phyloP scores from a whole-genome alignment of 2,113 vertebrate genomes.

The Saguinus midas region DNA sequence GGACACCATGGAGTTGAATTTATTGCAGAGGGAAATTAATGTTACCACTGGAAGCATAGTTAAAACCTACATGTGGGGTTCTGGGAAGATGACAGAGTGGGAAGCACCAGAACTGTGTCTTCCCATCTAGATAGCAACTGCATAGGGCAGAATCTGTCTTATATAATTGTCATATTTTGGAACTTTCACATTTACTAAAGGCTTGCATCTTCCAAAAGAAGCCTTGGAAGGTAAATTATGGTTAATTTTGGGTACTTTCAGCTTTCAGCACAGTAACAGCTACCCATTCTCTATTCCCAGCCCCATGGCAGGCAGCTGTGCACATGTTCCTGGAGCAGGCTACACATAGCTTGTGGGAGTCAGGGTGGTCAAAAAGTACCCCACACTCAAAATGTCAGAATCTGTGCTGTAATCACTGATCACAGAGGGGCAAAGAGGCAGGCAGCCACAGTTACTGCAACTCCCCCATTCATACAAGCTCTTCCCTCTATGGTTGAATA shows the following conservation, averaged over 20 bases:
- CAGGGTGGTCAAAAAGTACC: neutral
- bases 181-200: neutral
- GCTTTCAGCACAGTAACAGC: neutral
- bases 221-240: neutral
- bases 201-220: neutral
- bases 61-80: neutral
- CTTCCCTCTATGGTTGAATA: neutral
- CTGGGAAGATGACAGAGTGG: neutral
- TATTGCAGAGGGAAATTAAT: neutral
- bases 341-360: too few relatives aligned
- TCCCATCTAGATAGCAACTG: neutral
- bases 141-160: neutral
- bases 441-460: too few relatives aligned
- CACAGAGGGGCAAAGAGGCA: neutral
- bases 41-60: neutral
- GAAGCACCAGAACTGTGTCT: neutral
- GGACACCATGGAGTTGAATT: neutral
- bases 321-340: neutral
- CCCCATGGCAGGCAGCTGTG: accelerated
- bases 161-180: neutral
- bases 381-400: neutral
- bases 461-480: neutral
- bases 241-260: too few relatives aligned
- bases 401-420: neutral
- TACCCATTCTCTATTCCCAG: neutral